Conservation (phyloP, 2,797 vertebrate genomes). For the Lophotriccus pileatus region DNA sequence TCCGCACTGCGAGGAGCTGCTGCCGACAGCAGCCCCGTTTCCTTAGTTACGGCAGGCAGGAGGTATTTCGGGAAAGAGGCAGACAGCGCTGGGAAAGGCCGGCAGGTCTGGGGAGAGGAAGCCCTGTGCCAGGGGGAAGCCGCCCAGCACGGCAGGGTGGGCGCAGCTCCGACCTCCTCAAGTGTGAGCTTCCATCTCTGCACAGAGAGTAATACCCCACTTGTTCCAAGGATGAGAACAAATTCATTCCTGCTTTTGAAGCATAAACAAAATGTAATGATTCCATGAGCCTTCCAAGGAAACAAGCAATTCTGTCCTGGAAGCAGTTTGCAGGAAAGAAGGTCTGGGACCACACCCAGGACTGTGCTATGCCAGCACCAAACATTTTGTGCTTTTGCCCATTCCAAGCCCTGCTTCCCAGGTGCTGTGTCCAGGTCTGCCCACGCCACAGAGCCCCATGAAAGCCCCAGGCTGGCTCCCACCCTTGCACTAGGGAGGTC, state of each 20-base stretch:
- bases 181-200: neutral
- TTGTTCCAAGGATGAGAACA: neutral
- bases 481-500: neutral
- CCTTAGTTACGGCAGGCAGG: conserved; percentile 41
- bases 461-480: neutral
- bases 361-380: neutral
- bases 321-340: neutral
- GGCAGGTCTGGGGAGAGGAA: neutral
- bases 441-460: accelerated
- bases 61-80: conserved; percentile 33
- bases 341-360: neutral
- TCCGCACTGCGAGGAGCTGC: neutral
- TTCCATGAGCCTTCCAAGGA: neutral
- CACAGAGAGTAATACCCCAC: accelerated
- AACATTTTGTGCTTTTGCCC: neutral
- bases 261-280: neutral
- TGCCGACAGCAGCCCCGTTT: conserved; percentile 12
- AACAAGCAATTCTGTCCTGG: neutral
- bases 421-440: neutral
- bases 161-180: neutral
- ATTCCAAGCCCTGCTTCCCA: neutral
- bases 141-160: accelerated
- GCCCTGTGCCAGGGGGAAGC: neutral
- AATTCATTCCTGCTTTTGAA: neutral
- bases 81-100: neutral